phyloP scores from a whole-genome alignment of 2,888 invertebrate species.

The Himalopsyche japonica region DNA sequence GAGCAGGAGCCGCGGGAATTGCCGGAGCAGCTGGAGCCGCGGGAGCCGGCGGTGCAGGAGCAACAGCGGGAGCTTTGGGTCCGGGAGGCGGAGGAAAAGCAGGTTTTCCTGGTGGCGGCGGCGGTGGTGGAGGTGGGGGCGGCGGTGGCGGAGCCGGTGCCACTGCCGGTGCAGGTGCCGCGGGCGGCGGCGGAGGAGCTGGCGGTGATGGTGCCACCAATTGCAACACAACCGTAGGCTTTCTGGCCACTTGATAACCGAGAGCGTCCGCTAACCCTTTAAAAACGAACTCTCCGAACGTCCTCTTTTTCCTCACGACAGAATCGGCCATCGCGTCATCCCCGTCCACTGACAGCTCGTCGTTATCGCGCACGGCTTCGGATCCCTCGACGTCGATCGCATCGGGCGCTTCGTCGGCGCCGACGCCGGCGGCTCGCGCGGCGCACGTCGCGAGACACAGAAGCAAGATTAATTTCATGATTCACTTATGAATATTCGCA shows the following conservation, averaged over 20 bases:
- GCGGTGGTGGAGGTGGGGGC: constrained; percentile 42
- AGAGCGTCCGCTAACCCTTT: constrained; percentile 58
- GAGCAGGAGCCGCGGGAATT: constrained; percentile 37
- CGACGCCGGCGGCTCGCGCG: not conserved
- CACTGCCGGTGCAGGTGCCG: constrained; percentile 43
- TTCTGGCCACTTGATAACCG: constrained; percentile 54
- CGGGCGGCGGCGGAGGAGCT: constrained; percentile 46
- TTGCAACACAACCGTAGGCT: constrained; percentile 43
- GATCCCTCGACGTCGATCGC: not conserved
- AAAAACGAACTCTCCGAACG: constrained; percentile 58
- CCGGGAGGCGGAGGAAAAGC: constrained; percentile 43
- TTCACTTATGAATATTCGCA: constrained; percentile 20
- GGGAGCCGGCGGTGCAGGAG: constrained; percentile 44
- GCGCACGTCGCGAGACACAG: not conserved
- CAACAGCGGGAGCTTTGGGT: constrained; percentile 44
- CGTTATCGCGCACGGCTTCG: not conserved
- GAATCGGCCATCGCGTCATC: not conserved
- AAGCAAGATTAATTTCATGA: constrained; percentile 14
- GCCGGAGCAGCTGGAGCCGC: constrained; percentile 46
- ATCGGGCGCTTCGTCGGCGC: not conserved
- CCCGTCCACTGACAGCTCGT: not conserved
- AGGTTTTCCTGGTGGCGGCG: constrained; percentile 40
- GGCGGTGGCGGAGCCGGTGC: constrained; percentile 43
- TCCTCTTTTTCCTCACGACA: constrained; percentile 54
- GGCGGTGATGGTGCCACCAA: constrained; percentile 51